Evolutionary conservation across 2,888 invertebrate genomes (phyloP), one percentile per base, ranked within the genome.

Genomic region (Incurvaria masculella): DNA sequence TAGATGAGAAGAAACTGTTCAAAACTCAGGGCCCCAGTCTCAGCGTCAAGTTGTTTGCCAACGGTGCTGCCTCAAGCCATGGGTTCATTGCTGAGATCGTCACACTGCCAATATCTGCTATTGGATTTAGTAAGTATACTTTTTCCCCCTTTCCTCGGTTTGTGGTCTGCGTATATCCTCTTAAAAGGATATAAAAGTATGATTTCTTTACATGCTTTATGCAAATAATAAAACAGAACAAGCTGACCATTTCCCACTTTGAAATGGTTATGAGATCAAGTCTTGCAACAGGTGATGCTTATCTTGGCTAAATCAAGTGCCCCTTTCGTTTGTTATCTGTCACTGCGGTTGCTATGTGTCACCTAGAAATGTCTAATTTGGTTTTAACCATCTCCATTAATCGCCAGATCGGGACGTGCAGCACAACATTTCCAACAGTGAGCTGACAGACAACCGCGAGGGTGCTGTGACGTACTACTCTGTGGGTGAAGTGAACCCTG

Each of bases 61-160:
- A 96, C 57, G 96, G 97, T 20, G 97, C 97, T 1, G 93, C 95
- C 21, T 88, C 88, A n/a, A 83, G 84, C 16, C 91, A 96, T 68
- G 99, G 99, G 20, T 99, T 99, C 63, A 91, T 99, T 53, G 99
- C 98, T 16, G 98, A 99, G 78, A 86, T 99, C 45, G 90, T 97
- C 1, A 95, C 96, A 0, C 73, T 97, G 39, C 98, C 99, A 0
- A 91, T 94, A 61, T 93, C 94, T 41, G 90, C 90, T 6, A 89
- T 93, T 65, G 92, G 91, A 61, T 88, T 92, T 59, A 91, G 93
- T 93, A 76, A 87, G 89, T 84, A 53, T 52, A n/a, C 45, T 27
- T 42, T 47, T 50, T 51, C 48, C 38, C 50, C 47, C n/a, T 47
- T 45, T 21, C 23, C n/a, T 47, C 5, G 11, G 4, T 44, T 44